Percentiles rank a stretch among this genome's conserved stretches.
phyloP scores from a whole-genome alignment of 2,797 vertebrate species.

The Ctenopoma kingsleyae region DNA sequence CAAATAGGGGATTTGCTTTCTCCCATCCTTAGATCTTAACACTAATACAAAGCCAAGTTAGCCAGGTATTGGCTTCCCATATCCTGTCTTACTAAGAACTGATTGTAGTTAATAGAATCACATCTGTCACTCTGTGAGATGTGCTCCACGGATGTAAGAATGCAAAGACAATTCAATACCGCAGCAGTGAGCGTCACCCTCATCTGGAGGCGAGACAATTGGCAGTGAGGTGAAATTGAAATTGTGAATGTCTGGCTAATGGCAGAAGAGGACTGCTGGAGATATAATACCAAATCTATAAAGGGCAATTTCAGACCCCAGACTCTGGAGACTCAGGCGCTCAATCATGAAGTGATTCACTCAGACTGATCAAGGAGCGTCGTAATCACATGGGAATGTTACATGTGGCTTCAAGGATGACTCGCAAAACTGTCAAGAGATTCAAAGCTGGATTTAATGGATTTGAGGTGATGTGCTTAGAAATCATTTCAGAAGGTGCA shows the following conservation, averaged over 20 bases:
- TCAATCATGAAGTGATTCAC: constrained; percentile 78
- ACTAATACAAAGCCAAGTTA: constrained; percentile 32
- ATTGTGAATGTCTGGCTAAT: constrained; percentile 75
- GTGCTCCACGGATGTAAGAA: constrained; percentile 33
- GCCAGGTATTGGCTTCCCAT: constrained; percentile 31
- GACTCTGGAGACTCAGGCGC: constrained; percentile 63
- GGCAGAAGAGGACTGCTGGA: constrained; percentile 57
- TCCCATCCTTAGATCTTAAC: constrained; percentile 24
- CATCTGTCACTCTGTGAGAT: constrained; percentile 34
- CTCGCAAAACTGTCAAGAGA: constrained; percentile 61
- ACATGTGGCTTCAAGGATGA: constrained; percentile 60
- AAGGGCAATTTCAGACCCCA: constrained; percentile 78
- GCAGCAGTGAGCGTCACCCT: constrained; percentile 36
- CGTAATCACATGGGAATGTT: constrained; percentile 76
- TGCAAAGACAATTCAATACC: constrained; percentile 40
- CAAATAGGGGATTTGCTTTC: constrained; percentile 45
- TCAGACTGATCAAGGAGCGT: constrained; percentile 79
- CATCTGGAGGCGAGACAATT: constrained; percentile 65
- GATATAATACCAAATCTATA: constrained; percentile 81
- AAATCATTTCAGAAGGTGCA: constrained; percentile 71
- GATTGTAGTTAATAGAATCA: constrained; percentile 9
- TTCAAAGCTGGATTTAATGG: constrained; percentile 72
- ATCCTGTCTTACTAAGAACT: constrained; percentile 6
- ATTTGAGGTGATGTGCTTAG: constrained; percentile 68
- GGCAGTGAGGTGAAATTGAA: constrained; percentile 73